Conservation (phyloP, 2,797 vertebrate species). For the Anguilla anguilla region DNA sequence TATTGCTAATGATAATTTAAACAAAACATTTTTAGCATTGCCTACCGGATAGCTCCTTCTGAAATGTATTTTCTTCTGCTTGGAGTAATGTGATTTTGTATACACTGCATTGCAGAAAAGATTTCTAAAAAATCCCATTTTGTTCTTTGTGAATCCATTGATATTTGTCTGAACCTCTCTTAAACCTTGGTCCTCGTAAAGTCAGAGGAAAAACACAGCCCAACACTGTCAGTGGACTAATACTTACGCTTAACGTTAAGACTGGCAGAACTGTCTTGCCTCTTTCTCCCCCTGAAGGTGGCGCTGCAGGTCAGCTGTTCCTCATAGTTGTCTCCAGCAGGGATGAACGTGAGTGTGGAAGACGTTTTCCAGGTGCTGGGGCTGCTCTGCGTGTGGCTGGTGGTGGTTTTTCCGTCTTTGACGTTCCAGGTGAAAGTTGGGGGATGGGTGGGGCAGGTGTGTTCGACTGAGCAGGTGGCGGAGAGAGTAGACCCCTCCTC, state of each 20-base stretch:
- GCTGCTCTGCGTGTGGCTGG: constrained; percentile 18
- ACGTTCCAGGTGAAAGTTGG: constrained; percentile 63
- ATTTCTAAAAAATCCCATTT: no score
- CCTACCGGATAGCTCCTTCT: not conserved
- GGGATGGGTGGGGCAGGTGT: constrained; percentile 62
- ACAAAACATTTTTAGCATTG: no score
- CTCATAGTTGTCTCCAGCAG: constrained; percentile 50
- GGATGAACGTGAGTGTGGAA: constrained; percentile 58
- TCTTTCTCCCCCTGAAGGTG: constrained; percentile 53
- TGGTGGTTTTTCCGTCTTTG: constrained; percentile 30
- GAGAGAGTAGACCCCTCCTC: constrained; percentile 50
- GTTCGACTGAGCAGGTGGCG: constrained; percentile 59
- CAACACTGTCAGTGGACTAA: not conserved
- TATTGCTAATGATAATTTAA: no score
- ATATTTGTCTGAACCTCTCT: not conserved
- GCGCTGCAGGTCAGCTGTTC: constrained; percentile 53
- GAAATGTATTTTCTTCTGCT: not conserved
- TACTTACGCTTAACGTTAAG: constrained; percentile 55
- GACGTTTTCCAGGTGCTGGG: constrained; percentile 55
- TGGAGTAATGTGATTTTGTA: no score
- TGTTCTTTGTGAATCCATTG: not conserved
- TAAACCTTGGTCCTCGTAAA: not conserved
- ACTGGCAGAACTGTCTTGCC: constrained; percentile 35
- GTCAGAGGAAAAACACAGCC: not conserved
- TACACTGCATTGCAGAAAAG: no score